Evolutionary conservation across 2,888 invertebrate genomes (phyloP), one percentile per base, ranked within the genome.

Genomic region (Patella ulyssiponensis): DNA sequence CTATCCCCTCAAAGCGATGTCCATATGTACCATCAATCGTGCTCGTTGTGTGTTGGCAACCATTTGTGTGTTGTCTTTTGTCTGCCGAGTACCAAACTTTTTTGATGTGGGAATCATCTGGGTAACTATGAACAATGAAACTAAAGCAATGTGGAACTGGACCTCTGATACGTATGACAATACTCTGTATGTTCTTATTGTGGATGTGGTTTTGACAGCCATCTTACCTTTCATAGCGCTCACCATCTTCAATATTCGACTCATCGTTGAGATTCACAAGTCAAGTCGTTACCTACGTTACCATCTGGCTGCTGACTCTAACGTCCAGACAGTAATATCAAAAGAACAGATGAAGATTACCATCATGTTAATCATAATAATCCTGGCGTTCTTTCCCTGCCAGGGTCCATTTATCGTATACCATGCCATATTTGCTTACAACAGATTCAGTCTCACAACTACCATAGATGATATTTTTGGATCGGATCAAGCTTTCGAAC

Each of bases 301-400:
- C 54, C 88, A 86, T 79, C 81, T 89, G 17, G 85, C 83, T 14
- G 83, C 82, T 44, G 83, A 84, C 73, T 84, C 84, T 1, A 83
- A 82, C 20, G 83, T 86, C 56, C 84, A 85, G 73, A 87, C 85
- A n/a, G 83, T 86, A 56, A 86, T 90, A 20, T 86, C 87, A 12
- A 80, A 85, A 33, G 91, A 91, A 81, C 88, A 91, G 81, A 80
- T 88, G 15, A 89, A 89, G 82, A 88, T 91, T 53, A 91, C 90
- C 11, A 80, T 90, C 74, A 91, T 91, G 91, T 80, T 91, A 20
- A 86, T 91, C 69, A 86, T 86, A 70, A 87, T 91, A 73, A 86
- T 90, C 53, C 82, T 89, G 51, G 90, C 89, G n/a, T 91, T 90
- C 82, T 90, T 90, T 81, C 74, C 90, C 70, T 90, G 89, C 76